These are phyloP conservation scores for Brachymystax lenok DNA, from an alignment of 2,797 vertebrate genomes.

Conservation along the genomic window DNA sequence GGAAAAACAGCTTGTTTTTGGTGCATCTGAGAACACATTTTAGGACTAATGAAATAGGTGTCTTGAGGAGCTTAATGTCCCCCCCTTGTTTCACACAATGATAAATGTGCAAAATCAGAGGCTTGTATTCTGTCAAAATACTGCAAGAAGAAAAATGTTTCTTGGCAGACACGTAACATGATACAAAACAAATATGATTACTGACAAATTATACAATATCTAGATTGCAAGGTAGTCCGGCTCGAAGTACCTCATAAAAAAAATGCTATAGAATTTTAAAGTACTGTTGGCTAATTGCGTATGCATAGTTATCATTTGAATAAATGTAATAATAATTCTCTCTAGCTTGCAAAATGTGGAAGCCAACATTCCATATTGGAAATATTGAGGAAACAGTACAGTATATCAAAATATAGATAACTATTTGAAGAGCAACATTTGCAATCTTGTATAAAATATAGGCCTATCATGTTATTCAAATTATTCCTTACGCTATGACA, in stretches of 20 bases:
- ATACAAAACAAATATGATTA: background rate
- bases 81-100: constrained; percentile 19
- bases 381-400: constrained; percentile 19
- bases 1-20: constrained; percentile 50
- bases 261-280: background rate
- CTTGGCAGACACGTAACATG: background rate
- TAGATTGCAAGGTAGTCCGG: background rate
- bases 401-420: constrained; percentile 24
- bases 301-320: background rate
- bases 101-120: constrained; percentile 39
- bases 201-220: background rate
- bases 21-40: constrained; percentile 17
- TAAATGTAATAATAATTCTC: background rate
- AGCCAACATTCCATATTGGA: background rate
- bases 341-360: background rate
- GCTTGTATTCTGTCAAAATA: constrained; percentile 23
- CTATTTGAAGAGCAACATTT: background rate
- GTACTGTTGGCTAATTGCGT: background rate
- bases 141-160: constrained; percentile 10
- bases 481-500: background rate
- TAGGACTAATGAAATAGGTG: constrained; percentile 27
- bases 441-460: background rate
- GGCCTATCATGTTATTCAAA: background rate
- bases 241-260: background rate
- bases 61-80: constrained; percentile 41